Evolutionary conservation across 2,888 invertebrate genomes (phyloP).

Genomic region (Tricholauxania praeusta): DNA sequence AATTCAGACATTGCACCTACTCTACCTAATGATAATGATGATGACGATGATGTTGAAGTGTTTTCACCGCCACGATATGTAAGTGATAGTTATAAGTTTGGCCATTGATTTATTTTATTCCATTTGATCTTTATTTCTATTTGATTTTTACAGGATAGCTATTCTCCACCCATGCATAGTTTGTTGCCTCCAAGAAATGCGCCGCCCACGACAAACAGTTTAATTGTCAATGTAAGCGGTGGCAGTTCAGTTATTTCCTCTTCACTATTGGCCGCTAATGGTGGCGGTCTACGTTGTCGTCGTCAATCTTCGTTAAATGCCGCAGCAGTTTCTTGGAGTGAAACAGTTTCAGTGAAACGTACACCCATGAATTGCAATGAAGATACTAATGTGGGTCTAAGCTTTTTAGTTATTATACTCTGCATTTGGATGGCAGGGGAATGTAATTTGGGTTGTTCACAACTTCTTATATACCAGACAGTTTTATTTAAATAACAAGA

Average conservation of each 20-base stretch:
- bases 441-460: no score
- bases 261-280: conserved; percentile 52
- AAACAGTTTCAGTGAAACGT: conserved; percentile 63
- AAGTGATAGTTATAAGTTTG: conserved; percentile 33
- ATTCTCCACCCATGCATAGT: conserved; percentile 41
- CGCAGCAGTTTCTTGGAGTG: conserved; percentile 67
- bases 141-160: background rate
- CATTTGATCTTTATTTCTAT: background rate
- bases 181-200: conserved; percentile 52
- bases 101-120: conserved; percentile 33
- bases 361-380: conserved; percentile 49
- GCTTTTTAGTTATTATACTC: background rate
- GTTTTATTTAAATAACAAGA: no score
- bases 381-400: conserved; percentile 12
- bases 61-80: conserved; percentile 83
- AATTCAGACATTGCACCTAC: conserved; percentile 78
- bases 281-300: conserved; percentile 54
- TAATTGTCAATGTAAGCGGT: conserved; percentile 51
- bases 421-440: no score
- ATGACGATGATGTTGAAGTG: conserved; percentile 86
- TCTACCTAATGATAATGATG: conserved; percentile 78
- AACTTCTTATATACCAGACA: no score
- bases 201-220: conserved; percentile 44
- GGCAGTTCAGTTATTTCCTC: conserved; percentile 56
- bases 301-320: conserved; percentile 66